Conservation (phyloP, 2,888 invertebrate species). For the Dastarcus helophoroides region DNA sequence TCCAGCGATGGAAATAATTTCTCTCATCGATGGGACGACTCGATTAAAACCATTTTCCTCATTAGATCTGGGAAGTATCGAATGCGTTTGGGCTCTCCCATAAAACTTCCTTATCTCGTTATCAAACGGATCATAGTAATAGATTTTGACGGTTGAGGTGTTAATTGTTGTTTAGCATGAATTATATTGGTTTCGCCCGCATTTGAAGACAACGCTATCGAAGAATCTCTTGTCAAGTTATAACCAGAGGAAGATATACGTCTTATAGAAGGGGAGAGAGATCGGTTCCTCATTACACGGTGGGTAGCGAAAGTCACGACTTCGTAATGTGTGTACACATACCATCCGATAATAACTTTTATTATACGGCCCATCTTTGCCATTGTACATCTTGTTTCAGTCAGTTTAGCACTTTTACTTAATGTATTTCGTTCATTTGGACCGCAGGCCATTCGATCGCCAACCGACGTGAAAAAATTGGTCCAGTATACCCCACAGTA, state of each 20-base stretch:
- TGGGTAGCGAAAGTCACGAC: slow-evolving; percentile 39
- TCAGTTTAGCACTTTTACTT: slow-evolving; percentile 27
- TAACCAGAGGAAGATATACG: slow-evolving; percentile 24
- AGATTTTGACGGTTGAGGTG: too few relatives aligned
- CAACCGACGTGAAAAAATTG: slow-evolving; percentile 14
- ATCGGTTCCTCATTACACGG: slow-evolving; percentile 37
- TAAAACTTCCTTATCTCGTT: too few relatives aligned
- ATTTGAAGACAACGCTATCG: too few relatives aligned
- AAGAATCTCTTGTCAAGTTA: slow-evolving; percentile 19
- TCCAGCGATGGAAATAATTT: too few relatives aligned
- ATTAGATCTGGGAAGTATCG: too few relatives aligned
- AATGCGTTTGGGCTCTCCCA: too few relatives aligned
- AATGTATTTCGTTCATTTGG: slow-evolving; percentile 19
- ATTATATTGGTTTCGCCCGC: too few relatives aligned
- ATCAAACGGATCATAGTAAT: too few relatives aligned
- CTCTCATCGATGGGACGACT: too few relatives aligned
- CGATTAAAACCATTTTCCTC: too few relatives aligned
- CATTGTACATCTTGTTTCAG: slow-evolving; percentile 34
- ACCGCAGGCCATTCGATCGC: slow-evolving; percentile 16
- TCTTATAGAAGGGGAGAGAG: slow-evolving; percentile 17
- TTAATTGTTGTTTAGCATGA: too few relatives aligned
- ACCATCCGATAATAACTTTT: slow-evolving; percentile 36
- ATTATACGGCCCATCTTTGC: slow-evolving; percentile 32
- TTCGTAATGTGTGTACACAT: slow-evolving; percentile 36
- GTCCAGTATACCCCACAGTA: too few relatives aligned